Evolutionary conservation across 2,888 invertebrate genomes (phyloP), one percentile per base, ranked within the genome.

Genomic region (Protonemura montana): DNA sequence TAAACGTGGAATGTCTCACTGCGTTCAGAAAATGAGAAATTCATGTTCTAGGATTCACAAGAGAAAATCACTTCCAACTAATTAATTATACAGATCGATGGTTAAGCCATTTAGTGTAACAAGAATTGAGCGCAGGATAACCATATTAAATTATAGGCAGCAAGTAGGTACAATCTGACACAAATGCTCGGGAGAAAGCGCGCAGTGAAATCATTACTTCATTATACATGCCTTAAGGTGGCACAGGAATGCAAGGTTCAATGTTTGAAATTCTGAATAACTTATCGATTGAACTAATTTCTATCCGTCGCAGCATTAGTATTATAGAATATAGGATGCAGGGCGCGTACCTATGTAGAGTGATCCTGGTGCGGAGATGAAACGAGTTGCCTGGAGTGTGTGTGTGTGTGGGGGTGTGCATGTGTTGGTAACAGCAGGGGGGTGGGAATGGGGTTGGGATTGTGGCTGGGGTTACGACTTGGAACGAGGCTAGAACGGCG

Each of bases 261-360:
- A 59, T 59, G 59, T 59, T 59, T 59, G 59, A 59, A 59, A 59
- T 59, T 59, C 21, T 59, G 59, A 59, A 59, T 59, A 59, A 59
- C 16, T 59, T 59, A 59, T 59, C 59, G 59, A 59, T 59, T 59
- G 16, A 59, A 59, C 59, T 59, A 59, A 59, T 59, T 59, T 21
- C 59, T 59, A 59, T 10, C 59, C 59, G 21, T 59, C 16, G 6
- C 21, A 59, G 3, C 13, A 10, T 35, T 35, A 21, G 59, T 59
- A 59, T 35, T 59, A 59, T 59, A 21, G 59, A 59, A 59, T 59
- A 59, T 59, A 59, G 59, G 59, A 59, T 59, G 59, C 59, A 59
- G 59, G 21, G 13, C 1, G 13, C 2, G 59, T 2, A 59, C 2
- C 2, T 59, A 59, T 59, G 59, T 59, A 21, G 59, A 21, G 59